phyloP scores from a whole-genome alignment of 2,113 vertebrate genomes.

The Tinamus guttatus region DNA sequence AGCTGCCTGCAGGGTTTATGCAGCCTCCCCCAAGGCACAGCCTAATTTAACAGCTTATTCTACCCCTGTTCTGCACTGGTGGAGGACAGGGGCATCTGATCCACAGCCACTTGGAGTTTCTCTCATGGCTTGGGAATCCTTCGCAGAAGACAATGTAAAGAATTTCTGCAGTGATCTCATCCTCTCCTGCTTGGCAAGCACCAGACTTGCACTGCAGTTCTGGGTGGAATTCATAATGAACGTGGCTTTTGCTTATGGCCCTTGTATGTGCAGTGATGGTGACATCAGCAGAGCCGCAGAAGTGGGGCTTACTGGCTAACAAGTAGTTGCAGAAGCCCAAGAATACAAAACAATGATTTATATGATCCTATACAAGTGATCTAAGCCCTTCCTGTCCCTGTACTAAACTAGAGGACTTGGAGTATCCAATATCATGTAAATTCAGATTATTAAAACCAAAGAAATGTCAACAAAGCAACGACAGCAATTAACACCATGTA shows the following conservation, averaged over 20 bases:
- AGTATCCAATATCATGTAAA: not conserved
- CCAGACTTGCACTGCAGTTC: not conserved
- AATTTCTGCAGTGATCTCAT: conserved; percentile 32
- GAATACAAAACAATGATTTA: not conserved
- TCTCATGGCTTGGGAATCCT: not conserved
- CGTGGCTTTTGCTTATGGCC: not conserved
- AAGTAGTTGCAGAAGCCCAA: not conserved
- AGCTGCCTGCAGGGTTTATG: not conserved
- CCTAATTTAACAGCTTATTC: conserved; percentile 20
- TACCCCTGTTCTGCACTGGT: not conserved
- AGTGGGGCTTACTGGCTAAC: not conserved
- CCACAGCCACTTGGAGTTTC: not conserved
- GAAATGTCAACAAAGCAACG: too few species aligned
- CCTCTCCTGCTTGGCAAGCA: not conserved
- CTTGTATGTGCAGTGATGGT: not conserved
- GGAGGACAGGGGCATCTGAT: not conserved
- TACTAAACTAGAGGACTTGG: not conserved
- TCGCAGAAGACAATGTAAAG: conserved; percentile 32
- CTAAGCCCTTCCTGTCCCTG: too few species aligned
- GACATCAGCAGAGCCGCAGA: not conserved
- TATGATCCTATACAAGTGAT: rapidly evolving
- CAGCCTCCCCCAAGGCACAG: not conserved
- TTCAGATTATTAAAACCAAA: too few species aligned
- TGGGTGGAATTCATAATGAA: not conserved
- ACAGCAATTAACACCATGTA: not conserved